Conservation (phyloP, 2,113 vertebrate genomes). For the Pithys albifrons region DNA sequence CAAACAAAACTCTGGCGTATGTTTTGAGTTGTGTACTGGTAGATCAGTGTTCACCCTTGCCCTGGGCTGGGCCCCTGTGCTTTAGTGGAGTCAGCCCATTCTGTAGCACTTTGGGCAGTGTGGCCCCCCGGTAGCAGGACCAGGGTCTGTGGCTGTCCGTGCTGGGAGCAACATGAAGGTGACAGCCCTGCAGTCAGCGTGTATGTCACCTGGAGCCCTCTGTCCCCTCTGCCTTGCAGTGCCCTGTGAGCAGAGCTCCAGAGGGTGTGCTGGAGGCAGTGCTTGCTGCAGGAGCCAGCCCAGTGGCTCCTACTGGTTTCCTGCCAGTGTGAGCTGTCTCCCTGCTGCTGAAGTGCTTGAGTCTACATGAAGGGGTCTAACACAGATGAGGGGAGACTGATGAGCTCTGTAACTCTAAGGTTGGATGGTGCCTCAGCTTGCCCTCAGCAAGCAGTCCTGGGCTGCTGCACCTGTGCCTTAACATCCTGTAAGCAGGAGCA, state of each 20-base stretch:
- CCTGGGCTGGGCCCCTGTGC: background rate
- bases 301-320: background rate
- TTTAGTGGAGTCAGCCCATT: too few relatives aligned
- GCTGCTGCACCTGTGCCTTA: background rate
- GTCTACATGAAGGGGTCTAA: background rate
- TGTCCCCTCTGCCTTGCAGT: background rate
- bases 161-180: background rate
- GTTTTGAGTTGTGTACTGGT: rapidly evolving
- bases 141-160: background rate
- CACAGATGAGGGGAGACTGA: background rate
- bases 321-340: background rate
- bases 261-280: background rate
- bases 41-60: rapidly evolving
- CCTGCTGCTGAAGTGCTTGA: background rate
- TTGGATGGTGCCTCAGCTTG: background rate
- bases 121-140: background rate
- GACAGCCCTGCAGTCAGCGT: background rate
- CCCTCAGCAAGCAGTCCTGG: background rate
- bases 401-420: background rate
- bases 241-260: background rate
- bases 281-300: background rate
- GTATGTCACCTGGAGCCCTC: background rate
- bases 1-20: rapidly evolving
- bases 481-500: background rate
- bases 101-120: background rate